phyloP scores from a whole-genome alignment of 1,140 invertebrate genomes.

The Zaprionus gabonicus region DNA sequence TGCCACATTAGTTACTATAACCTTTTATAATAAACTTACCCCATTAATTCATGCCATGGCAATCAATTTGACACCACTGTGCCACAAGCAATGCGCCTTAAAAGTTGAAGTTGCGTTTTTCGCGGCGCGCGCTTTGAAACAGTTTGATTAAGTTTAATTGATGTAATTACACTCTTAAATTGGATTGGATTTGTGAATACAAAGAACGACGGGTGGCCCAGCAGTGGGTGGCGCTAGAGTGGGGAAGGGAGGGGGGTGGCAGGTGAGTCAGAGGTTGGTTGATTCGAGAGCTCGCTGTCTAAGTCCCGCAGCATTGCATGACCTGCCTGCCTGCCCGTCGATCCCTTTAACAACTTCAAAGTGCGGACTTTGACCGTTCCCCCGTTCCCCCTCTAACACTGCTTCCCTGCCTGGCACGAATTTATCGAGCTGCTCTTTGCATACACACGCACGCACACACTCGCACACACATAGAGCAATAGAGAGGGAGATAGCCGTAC shows the following conservation, averaged over 20 bases:
- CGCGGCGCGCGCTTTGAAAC: slow-evolving; percentile 68
- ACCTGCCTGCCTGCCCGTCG: slow-evolving; percentile 52
- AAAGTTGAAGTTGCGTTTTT: slow-evolving; percentile 69
- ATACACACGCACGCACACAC: slow-evolving; percentile 13
- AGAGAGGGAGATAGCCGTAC: slow-evolving; percentile 8
- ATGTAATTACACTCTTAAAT: slow-evolving; percentile 81
- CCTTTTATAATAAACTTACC: neutral
- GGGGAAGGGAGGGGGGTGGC: neutral
- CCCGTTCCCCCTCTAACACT: neutral
- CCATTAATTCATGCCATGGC: neutral
- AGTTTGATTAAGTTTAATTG: slow-evolving; percentile 83
- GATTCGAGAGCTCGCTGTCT: slow-evolving; percentile 9
- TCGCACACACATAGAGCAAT: neutral
- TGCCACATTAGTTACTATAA: too few relatives aligned
- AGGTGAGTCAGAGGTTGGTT: neutral
- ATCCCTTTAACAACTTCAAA: slow-evolving; percentile 74
- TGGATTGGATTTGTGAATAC: slow-evolving; percentile 82
- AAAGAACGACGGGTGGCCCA: slow-evolving; percentile 41
- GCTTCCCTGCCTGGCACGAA: neutral
- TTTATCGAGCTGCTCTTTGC: slow-evolving; percentile 34
- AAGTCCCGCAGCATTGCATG: slow-evolving; percentile 29
- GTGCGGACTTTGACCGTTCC: slow-evolving; percentile 29
- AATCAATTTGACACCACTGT: slow-evolving; percentile 15
- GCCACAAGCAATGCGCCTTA: slow-evolving; percentile 22
- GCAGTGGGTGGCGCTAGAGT: neutral